A percentile compares a stretch with the other conserved stretches of the same genome.
Evolutionary conservation across 2,113 vertebrate genomes (phyloP).

Genomic region (Melanocharis versteri): DNA sequence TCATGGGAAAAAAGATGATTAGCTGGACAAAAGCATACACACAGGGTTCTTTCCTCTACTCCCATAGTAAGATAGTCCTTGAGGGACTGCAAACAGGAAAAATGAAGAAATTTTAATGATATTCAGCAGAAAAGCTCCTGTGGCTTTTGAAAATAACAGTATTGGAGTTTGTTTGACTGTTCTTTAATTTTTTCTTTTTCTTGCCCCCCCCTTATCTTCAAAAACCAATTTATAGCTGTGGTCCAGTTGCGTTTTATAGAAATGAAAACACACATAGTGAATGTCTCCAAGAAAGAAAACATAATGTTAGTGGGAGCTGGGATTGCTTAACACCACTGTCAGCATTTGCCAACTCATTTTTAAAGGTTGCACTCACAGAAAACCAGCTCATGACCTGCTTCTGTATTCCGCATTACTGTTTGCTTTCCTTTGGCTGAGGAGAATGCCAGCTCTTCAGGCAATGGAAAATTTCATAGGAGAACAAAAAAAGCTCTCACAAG

Average conservation of each 20-base stretch:
- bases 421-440: neutral
- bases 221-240: neutral
- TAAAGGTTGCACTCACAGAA: neutral
- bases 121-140: neutral
- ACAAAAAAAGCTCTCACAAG: neutral
- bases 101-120: neutral
- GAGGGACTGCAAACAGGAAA: neutral
- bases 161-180: neutral
- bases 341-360: neutral
- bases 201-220: fast-evolving
- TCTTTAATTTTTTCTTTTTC: neutral
- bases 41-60: neutral
- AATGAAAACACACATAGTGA: neutral
- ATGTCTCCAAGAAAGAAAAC: neutral
- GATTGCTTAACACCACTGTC: neutral
- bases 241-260: neutral
- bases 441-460: neutral
- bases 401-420: neutral
- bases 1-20: neutral
- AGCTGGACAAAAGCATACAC: neutral
- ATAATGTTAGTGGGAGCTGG: neutral
- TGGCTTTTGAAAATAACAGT: neutral
- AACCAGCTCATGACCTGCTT: neutral
- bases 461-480: neutral
- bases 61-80: neutral